Conservation (phyloP, 2,888 invertebrate species). For the Mesorhabditis belari region DNA sequence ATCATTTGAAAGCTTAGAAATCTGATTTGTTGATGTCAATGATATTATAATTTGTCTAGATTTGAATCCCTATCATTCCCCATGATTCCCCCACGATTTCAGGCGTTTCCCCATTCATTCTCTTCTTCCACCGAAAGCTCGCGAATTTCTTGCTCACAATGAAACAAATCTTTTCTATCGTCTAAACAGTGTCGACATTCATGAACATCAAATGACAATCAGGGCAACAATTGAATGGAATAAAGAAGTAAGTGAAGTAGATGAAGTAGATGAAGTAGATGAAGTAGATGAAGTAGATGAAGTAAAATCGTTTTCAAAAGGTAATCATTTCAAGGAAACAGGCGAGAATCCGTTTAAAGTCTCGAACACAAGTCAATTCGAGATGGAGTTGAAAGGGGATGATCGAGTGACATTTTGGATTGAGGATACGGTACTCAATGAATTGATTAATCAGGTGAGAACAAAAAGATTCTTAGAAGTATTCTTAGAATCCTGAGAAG, state of each 20-base stretch:
- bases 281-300: too few species aligned
- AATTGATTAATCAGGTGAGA: constrained; percentile 39
- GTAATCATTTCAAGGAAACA: background rate
- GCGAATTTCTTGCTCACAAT: background rate
- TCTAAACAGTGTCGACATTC: constrained; percentile 23
- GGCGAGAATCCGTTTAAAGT: constrained; percentile 6
- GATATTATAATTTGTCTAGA: too few species aligned
- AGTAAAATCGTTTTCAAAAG: background rate
- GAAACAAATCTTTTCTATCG: constrained; percentile 19
- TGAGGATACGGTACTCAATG: constrained; percentile 45
- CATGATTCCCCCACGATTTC: too few species aligned
- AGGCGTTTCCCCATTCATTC: background rate
- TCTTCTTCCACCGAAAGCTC: background rate
- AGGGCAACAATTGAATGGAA: constrained; percentile 41
- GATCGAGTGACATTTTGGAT: constrained; percentile 43
- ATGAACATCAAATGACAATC: constrained; percentile 35
- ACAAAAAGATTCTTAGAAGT: too few species aligned
- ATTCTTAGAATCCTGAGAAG: too few species aligned
- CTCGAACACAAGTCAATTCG: constrained; percentile 16
- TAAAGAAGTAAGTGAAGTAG: constrained; percentile 8
- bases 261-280: too few species aligned
- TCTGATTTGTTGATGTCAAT: too few species aligned
- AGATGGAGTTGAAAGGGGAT: constrained; percentile 28
- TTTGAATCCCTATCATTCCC: too few species aligned
- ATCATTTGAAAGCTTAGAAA: too few species aligned